Percentiles rank a stretch among this genome's conserved stretches.
Conservation (phyloP, 2,797 vertebrate species). For the Tangara arthus region DNA sequence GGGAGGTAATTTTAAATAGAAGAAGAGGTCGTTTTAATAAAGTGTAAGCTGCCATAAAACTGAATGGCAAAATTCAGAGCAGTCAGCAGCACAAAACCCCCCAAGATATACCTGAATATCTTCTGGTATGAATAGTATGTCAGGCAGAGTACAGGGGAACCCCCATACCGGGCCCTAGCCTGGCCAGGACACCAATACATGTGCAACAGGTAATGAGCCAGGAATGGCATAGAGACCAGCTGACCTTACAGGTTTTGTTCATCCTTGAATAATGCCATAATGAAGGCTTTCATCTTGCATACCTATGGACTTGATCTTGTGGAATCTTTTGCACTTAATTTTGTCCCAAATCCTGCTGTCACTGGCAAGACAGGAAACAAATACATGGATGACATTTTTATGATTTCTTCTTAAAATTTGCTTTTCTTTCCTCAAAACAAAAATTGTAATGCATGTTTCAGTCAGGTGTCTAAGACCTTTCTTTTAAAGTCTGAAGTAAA, state of each 20-base stretch:
- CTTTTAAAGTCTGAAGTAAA: background rate
- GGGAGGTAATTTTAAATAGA: background rate
- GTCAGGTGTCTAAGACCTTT: constrained; percentile 1
- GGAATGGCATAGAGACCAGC: background rate
- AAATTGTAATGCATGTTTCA: background rate
- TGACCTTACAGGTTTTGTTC: background rate
- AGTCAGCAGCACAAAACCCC: background rate
- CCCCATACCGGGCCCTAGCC: background rate
- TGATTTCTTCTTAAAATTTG: background rate
- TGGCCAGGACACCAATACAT: background rate
- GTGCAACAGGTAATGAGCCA: background rate
- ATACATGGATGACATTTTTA: background rate
- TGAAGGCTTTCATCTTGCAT: background rate
- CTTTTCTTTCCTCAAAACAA: background rate
- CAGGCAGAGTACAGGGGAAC: rapidly evolving
- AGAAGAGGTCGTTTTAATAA: background rate
- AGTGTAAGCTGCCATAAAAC: background rate
- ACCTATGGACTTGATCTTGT: background rate
- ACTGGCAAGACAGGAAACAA: background rate
- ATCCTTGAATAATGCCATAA: background rate
- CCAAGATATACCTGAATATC: background rate
- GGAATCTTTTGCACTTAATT: background rate
- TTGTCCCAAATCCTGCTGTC: background rate
- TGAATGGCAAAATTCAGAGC: background rate
- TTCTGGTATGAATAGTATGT: background rate